phyloP scores from a whole-genome alignment of 35 echinoderm and acorn worm species.

The Holothuria glaberrima region DNA sequence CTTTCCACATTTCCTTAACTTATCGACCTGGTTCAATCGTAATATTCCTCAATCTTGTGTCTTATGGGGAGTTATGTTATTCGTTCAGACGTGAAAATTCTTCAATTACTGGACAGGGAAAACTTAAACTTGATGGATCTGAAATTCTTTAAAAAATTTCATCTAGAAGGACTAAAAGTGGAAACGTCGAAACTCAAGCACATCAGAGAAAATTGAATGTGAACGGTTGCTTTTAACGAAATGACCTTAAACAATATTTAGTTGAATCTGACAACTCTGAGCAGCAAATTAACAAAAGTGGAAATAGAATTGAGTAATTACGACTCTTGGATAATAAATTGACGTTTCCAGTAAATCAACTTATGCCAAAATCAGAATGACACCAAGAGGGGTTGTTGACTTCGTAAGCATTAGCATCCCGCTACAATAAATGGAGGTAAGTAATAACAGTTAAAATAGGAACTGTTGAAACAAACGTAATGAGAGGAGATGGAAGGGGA shows the following conservation, averaged over 20 bases:
- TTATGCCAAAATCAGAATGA: constrained; percentile 5
- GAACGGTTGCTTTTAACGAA: constrained; percentile 47
- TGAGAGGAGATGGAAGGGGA: no score
- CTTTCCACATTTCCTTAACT: no score
- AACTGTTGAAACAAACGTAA: no score
- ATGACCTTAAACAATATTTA: constrained; percentile 49
- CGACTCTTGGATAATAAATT: constrained; percentile 7
- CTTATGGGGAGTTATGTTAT: neutral
- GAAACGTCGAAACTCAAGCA: no score
- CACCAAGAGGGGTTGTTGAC: constrained; percentile 6
- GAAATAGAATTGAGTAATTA: neutral
- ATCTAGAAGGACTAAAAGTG: no score
- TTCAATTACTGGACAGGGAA: neutral
- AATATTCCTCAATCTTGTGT: neutral
- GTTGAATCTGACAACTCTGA: constrained; percentile 16
- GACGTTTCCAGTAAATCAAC: constrained; percentile 25
- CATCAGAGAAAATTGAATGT: constrained; percentile 28
- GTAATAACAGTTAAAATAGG: no score
- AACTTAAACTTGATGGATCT: no score
- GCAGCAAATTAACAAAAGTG: neutral
- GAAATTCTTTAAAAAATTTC: no score
- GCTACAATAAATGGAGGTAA: no score
- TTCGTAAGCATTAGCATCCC: neutral
- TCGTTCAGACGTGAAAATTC: constrained; percentile 21
- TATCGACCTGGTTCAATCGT: no score